Evolutionary conservation across 1,140 invertebrate species (phyloP).

Genomic region (Lasioglossum albipes): DNA sequence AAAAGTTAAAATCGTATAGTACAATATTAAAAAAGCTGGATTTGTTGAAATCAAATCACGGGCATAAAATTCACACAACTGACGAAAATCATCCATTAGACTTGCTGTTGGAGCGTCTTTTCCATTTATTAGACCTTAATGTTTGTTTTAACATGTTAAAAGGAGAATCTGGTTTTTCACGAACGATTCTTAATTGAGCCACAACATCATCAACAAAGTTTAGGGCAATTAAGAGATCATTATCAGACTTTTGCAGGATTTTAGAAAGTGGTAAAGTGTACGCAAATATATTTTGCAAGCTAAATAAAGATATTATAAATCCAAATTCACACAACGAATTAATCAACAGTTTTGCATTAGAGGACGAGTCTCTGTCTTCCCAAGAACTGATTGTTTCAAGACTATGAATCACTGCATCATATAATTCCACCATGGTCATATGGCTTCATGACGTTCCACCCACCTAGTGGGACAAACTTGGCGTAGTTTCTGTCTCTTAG

Average conservation of each 20-base stretch:
- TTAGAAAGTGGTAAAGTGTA: slow-evolving; percentile 1
- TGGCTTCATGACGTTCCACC: not conserved
- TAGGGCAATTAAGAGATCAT: not conserved
- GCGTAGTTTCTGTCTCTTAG: not conserved
- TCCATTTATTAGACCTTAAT: not conserved
- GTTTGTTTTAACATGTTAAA: not conserved
- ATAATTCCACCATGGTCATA: slow-evolving; percentile 1
- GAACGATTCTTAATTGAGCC: not conserved
- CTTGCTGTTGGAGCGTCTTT: not conserved
- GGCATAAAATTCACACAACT: slow-evolving; percentile 3
- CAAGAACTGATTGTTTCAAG: slow-evolving; percentile 8
- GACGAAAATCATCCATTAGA: not conserved
- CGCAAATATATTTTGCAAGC: slow-evolving; percentile 3
- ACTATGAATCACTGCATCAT: slow-evolving; percentile 11
- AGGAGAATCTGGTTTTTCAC: not conserved
- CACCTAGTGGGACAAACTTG: not conserved
- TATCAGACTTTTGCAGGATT: not conserved
- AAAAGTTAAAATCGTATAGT: too few species aligned
- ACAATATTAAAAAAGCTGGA: not conserved
- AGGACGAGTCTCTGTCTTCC: not conserved
- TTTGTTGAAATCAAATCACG: not conserved
- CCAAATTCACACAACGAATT: not conserved
- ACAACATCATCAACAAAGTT: not conserved
- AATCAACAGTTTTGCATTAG: not conserved
- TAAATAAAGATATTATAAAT: slow-evolving; percentile 8